These are phyloP conservation scores for Contarinia nasturtii DNA, from an alignment of 1,140 invertebrate species.

Conservation along the genomic window DNA sequence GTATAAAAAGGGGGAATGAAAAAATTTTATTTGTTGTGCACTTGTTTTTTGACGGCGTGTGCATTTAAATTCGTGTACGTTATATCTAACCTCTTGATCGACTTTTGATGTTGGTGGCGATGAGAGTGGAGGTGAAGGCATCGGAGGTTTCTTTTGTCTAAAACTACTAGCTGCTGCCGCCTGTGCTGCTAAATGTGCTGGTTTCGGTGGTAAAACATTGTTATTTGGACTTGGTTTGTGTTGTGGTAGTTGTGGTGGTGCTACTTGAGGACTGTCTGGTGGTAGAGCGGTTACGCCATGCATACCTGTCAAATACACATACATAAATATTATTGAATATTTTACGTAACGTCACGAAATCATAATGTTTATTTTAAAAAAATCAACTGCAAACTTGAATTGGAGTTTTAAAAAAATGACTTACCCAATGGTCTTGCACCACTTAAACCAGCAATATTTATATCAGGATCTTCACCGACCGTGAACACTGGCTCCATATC, in stretches of 20 bases:
- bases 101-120: conserved; percentile 26
- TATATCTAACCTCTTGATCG: conserved; percentile 34
- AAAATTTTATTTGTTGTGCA: no score
- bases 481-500: conserved; percentile 43
- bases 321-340: no score
- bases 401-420: no score
- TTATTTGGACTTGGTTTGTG: conserved; percentile 4
- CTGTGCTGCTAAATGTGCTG: conserved; percentile 1
- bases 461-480: conserved; percentile 54
- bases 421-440: conserved; percentile 50
- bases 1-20: no score
- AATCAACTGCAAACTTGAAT: no score
- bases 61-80: no score
- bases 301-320: conserved; percentile 17
- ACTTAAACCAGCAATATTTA: conserved; percentile 46
- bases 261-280: conserved; percentile 29
- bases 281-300: conserved; percentile 32
- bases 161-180: neutral
- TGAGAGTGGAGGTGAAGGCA: conserved; percentile 29
- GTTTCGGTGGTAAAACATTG: neutral
- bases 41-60: no score
- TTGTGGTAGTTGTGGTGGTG: conserved; percentile 24
- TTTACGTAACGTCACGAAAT: no score
- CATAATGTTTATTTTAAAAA: no score
- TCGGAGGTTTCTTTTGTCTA: conserved; percentile 18